Conservation (phyloP, 1,140 invertebrate genomes). For the Akabosia matsudoensis region DNA sequence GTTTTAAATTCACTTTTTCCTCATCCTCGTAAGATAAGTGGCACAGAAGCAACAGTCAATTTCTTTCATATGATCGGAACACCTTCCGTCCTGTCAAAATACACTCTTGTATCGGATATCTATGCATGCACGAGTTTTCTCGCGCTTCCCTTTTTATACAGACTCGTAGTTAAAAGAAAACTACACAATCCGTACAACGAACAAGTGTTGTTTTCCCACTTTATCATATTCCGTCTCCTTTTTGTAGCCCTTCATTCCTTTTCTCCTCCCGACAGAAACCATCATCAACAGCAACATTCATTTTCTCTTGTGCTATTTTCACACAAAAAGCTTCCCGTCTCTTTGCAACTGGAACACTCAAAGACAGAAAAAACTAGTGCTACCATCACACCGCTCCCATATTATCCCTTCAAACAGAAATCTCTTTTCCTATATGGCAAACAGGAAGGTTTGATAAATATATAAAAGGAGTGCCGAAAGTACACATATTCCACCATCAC, state of each 20-base stretch:
- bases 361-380: neutral
- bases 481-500: too few relatives aligned
- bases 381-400: neutral
- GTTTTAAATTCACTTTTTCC: neutral
- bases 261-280: neutral
- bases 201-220: constrained; percentile 10
- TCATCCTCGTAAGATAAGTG: neutral
- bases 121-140: neutral
- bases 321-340: neutral
- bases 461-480: too few relatives aligned
- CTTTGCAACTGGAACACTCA: neutral
- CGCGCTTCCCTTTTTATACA: neutral
- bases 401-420: too few relatives aligned
- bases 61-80: too few relatives aligned
- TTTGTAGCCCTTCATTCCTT: too few relatives aligned
- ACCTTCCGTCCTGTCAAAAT: too few relatives aligned
- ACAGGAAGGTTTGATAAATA: too few relatives aligned
- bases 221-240: neutral
- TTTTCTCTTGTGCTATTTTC: too few relatives aligned
- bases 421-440: too few relatives aligned
- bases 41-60: neutral
- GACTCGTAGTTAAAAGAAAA: neutral
- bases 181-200: neutral
- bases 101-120: neutral
- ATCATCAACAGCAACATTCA: neutral